A percentile compares a stretch with the other conserved stretches of the same genome.
Evolutionary conservation across 2,888 invertebrate species (phyloP).

Genomic region (Fragum whitleyi): DNA sequence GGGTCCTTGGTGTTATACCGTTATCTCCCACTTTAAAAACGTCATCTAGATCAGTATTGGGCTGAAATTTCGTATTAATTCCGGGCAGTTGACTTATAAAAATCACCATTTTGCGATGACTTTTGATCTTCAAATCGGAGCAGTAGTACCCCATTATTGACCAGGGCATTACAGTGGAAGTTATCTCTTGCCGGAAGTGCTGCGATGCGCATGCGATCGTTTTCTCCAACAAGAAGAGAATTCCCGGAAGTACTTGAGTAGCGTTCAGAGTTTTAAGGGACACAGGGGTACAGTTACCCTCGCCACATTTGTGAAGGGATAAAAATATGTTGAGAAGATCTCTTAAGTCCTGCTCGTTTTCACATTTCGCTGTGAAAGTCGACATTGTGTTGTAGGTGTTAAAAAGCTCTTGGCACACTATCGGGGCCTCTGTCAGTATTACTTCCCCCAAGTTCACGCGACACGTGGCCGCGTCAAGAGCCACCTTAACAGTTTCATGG

Average conservation of each 20-base stretch:
- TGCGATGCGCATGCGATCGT: conserved; percentile 66
- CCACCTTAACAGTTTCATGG: conserved; percentile 66
- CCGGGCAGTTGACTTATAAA: conserved; percentile 70
- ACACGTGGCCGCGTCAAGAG: conserved; percentile 61
- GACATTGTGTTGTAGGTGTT: conserved; percentile 62
- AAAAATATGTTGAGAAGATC: conserved; percentile 64
- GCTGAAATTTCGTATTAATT: conserved; percentile 53
- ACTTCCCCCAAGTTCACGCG: conserved; percentile 54
- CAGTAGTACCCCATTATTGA: conserved; percentile 69
- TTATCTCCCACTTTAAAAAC: conserved; percentile 27
- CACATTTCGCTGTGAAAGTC: conserved; percentile 71
- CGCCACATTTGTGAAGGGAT: conserved; percentile 65
- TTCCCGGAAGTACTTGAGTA: conserved; percentile 59
- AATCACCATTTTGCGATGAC: conserved; percentile 71
- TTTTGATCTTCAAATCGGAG: conserved; percentile 68
- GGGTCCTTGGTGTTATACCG: conserved; percentile 33
- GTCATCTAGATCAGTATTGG: not conserved
- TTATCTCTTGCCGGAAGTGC: conserved; percentile 62
- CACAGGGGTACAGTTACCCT: conserved; percentile 56
- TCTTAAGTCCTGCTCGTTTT: conserved; percentile 69
- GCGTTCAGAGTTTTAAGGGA: conserved; percentile 66
- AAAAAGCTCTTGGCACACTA: conserved; percentile 64
- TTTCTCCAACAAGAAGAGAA: conserved; percentile 66
- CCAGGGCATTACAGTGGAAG: conserved; percentile 70
- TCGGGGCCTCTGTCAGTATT: conserved; percentile 58